Evolutionary conservation across 2,888 invertebrate species (phyloP), one percentile per base, ranked within the genome.

Genomic region (Lasioglossum malachurum): DNA sequence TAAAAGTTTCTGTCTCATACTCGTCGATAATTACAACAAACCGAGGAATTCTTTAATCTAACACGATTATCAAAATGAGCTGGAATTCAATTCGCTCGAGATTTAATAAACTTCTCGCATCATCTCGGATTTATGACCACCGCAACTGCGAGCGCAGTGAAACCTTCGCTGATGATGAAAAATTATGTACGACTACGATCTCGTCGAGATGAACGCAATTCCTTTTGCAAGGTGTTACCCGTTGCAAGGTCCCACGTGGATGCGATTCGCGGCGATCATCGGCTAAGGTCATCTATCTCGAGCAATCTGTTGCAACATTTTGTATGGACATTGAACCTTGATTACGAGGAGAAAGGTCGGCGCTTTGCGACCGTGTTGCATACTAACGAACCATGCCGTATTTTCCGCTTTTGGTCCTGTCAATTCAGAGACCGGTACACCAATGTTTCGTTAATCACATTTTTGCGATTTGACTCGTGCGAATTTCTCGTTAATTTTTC

Each of bases 281-380:
- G 60, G 31, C 80, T 53, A 73, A 79, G 89, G 78, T 83, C 82
- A 83, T 87, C 83, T 71, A 75, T 79, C 78, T 64, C 41, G 82
- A 44, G 67, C 80, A 75, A 44, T 80, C 71, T 71, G 64, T 57
- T 72, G 78, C 72, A 73, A 83, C 80, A 80, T 82, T 73, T 88
- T 57, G 81, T 82, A 78, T 90, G 90, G 83, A 86, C 90, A 46
- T 91, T 88, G 91, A 90, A 86, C 85, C 88, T 82, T 82, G 87
- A 89, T 87, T 89, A 67, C 87, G 35, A 41, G 78, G 44, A 78
- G 82, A 84, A 89, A 86, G 89, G 75, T 81, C 74, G 79, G 31
- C 78, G 72, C 74, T 75, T 81, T 77, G 87, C 84, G 74, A 73
- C 79, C 79, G 44, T 38, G 87, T 75, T 64, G 76, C 83, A 83